Evolutionary conservation across 1,140 invertebrate species (phyloP).

Genomic region (Vanessa tameamea): DNA sequence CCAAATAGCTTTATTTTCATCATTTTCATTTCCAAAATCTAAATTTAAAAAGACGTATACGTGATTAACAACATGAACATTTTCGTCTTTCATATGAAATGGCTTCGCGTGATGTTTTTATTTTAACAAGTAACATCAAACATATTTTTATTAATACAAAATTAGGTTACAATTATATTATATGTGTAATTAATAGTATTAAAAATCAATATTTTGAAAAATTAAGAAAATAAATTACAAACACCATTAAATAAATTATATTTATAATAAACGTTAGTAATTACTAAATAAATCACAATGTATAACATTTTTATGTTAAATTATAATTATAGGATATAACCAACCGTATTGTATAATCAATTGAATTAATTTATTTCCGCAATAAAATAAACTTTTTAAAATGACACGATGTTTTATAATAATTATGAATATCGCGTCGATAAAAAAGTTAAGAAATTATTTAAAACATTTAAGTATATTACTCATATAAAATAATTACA

Average conservation of each 20-base stretch:
- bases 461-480: background rate
- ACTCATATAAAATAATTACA: slow-evolving; percentile 5
- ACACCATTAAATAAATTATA: no score
- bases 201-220: background rate
- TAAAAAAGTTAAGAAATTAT: slow-evolving; percentile 3
- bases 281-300: background rate
- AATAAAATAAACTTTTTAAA: slow-evolving; percentile 1
- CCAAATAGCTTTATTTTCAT: no score
- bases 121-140: background rate
- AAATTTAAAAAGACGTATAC: no score
- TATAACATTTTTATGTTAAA: background rate
- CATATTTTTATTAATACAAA: background rate
- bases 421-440: no score
- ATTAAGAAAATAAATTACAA: background rate
- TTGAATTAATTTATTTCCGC: slow-evolving; percentile 7
- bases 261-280: no score
- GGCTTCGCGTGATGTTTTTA: background rate
- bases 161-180: no score
- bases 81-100: no score
- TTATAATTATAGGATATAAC: slow-evolving; percentile 5
- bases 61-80: no score
- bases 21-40: no score
- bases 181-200: no score
- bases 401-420: background rate
- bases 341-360: background rate